Percentiles rank a stretch among this genome's conserved stretches.
Conservation (phyloP, 2,113 vertebrate species). For the Pollimyrus isidori region DNA sequence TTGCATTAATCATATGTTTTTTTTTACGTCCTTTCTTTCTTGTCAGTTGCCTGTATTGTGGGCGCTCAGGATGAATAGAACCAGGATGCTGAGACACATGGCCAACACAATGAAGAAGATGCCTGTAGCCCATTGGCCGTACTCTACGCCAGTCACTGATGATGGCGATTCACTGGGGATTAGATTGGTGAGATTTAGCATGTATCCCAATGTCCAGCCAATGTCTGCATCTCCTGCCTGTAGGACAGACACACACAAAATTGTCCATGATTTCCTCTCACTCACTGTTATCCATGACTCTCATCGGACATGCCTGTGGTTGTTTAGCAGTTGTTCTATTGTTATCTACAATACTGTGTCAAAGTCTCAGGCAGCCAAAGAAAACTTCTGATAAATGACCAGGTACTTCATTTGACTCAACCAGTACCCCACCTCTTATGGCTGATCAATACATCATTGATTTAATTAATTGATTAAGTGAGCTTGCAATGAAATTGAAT, state of each 20-base stretch:
- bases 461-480: background rate
- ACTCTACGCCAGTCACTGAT: constrained; percentile 25
- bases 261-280: background rate
- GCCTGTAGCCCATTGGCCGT: constrained; percentile 37
- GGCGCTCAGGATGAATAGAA: constrained; percentile 21
- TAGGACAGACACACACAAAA: constrained; percentile 15
- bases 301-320: background rate
- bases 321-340: background rate
- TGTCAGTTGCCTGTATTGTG: constrained; percentile 9
- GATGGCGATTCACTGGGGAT: constrained; percentile 29
- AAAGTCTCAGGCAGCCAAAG: background rate
- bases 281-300: background rate
- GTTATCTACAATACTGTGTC: background rate
- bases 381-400: background rate
- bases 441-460: background rate
- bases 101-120: constrained; percentile 39
- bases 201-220: constrained; percentile 52
- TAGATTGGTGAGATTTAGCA: constrained; percentile 48
- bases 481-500: background rate
- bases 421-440: background rate
- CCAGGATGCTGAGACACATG: constrained; percentile 26
- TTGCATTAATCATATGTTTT: background rate
- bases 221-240: constrained; percentile 44
- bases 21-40: background rate
- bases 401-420: background rate